Evolutionary conservation across 2,797 vertebrate species (phyloP), one percentile per base, ranked within the genome.

Genomic region (Semotilus atromaculatus): DNA sequence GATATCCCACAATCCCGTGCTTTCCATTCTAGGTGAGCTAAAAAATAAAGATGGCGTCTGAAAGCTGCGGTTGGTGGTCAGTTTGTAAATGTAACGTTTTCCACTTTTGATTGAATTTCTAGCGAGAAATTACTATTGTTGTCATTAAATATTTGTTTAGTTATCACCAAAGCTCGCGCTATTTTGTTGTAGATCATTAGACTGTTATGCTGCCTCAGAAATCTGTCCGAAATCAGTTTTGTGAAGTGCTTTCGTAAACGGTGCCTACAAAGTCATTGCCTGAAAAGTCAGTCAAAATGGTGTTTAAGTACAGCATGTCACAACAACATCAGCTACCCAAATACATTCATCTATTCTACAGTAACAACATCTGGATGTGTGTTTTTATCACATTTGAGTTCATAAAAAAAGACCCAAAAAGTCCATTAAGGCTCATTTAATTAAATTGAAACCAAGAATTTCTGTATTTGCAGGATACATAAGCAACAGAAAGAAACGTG

Each of bases 301-400:
- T 64, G 60, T 31, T 79, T 21, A 79, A 64, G 43, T 4, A 31
- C 40, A 66, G 6, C 60, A 64, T 66, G 60, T 79, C 76, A 45
- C n/a, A 21, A 58, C n/a, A 13, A 34, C 4, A 5, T 66, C 3
- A 66, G 14, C 11, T 7, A 79, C 18, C 18, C 26, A 64, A 23
- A 48, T 23, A 26, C 26, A 45, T 79, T 79, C 26, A 66, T 31
- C 21, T n/a, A n/a, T n/a, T n/a, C n/a, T 67, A 43, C 36, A n/a
- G 13, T 8, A 71, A 71, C 23, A 7, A 31, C 21, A 67, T 64
- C 19, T 8, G 26, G 6, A 48, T 78, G 55, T 14, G 19, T 77
- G 66, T 45, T 64, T 66, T 23, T 1, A 67, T 48, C 38, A 13
- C 19, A 31, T 79, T 79, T 34, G 40, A 34, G 60, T 48, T 45